Base-by-base conservation (phyloP, 1,140 invertebrate genomes). In the Probaryconus sp. region DNA sequence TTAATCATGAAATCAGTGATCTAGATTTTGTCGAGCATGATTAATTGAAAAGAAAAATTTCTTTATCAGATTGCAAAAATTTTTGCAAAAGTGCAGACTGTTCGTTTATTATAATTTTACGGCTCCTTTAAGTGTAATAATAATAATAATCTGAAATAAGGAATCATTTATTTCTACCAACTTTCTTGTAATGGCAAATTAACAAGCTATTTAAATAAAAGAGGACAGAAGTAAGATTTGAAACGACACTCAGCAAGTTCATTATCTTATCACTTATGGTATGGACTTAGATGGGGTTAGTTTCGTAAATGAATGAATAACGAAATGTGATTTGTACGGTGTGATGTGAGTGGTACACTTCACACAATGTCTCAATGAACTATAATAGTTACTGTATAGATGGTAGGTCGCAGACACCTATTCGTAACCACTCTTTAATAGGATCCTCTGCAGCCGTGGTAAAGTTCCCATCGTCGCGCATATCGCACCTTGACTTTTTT, bases 301-400 rank as follows among this genome's bases (percentile, higher is more conserved):
- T 81, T 82, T 79, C 79, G 73, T 68, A 74, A 79, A 78, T 79
- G 51, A 48, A 40, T 68, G 60, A 67, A 79, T 72, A 81, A 76
- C 78, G 76, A 82, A 81, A 81, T 68, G 50, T 56, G 75, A 80
- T 80, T 81, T 31, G 75, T 67, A 56, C 16, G 11, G 38, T 45
- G 77, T 76, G 75, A 80, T 83, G 82, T 75, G 81, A 85, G 81
- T 79, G 83, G 80, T 81, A 80, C 69, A 70, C 77, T 85, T 85
- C 82, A 83, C 83, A 83, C 80, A 81, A 76, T 79, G 77, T 78
- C 75, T 83, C 73, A 82, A 82, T 83, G 77, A 76, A 73, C 72
- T 55, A n/a, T n/a, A n/a, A 56, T 42, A 64, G 48, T 64, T 71
- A 60, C 48, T 30, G 60, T 76, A 76, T 70, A 48, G 47, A 51